Evolutionary conservation across 2,113 vertebrate genomes (phyloP).

Genomic region (Labrus mixtus): DNA sequence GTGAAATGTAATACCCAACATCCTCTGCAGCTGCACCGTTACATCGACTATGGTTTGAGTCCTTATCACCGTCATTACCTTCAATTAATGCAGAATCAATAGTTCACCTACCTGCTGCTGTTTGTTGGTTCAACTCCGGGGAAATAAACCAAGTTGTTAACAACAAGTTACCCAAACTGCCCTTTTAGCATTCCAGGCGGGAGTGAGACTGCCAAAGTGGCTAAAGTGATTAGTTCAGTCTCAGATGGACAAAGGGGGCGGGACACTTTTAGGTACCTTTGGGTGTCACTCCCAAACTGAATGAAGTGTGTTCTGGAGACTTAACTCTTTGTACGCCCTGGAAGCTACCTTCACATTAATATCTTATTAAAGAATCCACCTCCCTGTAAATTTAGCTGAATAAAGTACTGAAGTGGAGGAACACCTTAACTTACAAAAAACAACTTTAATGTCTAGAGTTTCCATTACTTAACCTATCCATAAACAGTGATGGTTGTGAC

Average conservation of each 20-base stretch:
- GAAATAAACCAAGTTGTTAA: conserved; percentile 14
- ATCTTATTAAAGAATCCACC: neutral
- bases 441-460: too few species aligned
- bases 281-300: conserved; percentile 34
- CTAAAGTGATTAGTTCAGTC: conserved; percentile 40
- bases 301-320: conserved; percentile 9
- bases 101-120: conserved; percentile 69
- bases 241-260: conserved; percentile 55
- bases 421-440: neutral
- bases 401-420: too few species aligned
- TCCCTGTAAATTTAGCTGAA: neutral
- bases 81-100: neutral
- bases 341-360: neutral
- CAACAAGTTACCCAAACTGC: neutral
- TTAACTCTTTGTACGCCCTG: conserved; percentile 21
- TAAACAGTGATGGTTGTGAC: too few species aligned
- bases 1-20: conserved; percentile 18
- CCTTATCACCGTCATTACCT: neutral
- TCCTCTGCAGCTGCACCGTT: conserved; percentile 3
- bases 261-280: conserved; percentile 48
- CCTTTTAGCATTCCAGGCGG: conserved; percentile 5
- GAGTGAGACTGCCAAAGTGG: conserved; percentile 26
- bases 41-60: neutral
- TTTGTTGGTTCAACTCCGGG: conserved; percentile 21
- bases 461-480: too few species aligned